Conservation (phyloP, 2,888 invertebrate species). For the Prosapia bicincta region DNA sequence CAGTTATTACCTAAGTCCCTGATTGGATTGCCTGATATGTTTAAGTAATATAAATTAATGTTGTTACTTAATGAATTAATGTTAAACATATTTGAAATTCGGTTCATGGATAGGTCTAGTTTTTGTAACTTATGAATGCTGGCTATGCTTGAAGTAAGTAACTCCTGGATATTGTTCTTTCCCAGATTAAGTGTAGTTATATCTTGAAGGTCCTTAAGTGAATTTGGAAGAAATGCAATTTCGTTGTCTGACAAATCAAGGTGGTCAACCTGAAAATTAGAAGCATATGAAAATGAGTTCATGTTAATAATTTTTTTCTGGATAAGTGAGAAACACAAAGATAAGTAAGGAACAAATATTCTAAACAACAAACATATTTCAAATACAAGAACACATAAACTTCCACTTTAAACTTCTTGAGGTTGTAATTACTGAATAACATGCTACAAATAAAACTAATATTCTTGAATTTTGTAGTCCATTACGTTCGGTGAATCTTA, state of each 20-base stretch:
- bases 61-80: background rate
- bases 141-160: background rate
- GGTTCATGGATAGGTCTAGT: background rate
- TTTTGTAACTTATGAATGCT: background rate
- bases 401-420: too few species aligned
- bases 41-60: background rate
- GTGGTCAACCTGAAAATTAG: background rate
- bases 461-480: too few species aligned
- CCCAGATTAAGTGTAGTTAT: slow-evolving; percentile 12
- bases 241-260: background rate
- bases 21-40: slow-evolving; percentile 5
- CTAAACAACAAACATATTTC: background rate
- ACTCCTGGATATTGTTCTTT: slow-evolving; percentile 3
- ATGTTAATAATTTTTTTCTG: background rate
- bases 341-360: background rate
- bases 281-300: background rate
- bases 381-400: too few species aligned
- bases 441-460: background rate
- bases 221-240: background rate
- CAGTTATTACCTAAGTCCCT: background rate
- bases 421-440: too few species aligned
- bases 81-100: background rate
- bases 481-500: too few species aligned
- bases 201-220: background rate
- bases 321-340: background rate